These are phyloP conservation scores for Sus scrofa DNA, from an alignment of 2,113 vertebrate genomes.

Conservation along the genomic window DNA sequence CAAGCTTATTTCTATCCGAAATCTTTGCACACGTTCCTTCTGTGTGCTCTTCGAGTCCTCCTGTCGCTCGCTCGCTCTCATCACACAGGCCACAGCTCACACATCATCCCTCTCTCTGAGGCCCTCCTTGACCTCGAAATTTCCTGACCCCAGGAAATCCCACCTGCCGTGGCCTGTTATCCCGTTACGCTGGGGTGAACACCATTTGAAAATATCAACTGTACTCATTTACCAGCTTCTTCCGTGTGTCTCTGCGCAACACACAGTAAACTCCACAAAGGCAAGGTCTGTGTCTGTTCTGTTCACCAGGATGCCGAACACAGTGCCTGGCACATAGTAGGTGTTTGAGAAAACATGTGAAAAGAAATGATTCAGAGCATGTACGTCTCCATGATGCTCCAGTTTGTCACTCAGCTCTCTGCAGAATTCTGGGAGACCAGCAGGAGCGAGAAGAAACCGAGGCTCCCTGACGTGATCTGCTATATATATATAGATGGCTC, in stretches of 20 bases:
- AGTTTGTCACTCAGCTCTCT: background rate
- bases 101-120: background rate
- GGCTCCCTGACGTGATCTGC: background rate
- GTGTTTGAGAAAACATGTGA: background rate
- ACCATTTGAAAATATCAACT: background rate
- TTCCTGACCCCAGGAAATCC: background rate
- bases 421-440: background rate
- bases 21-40: background rate
- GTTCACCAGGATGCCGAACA: background rate
- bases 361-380: background rate
- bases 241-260: background rate
- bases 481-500: background rate
- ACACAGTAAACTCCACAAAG: background rate
- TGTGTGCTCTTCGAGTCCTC: background rate
- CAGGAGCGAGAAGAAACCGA: background rate
- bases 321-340: background rate
- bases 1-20: background rate
- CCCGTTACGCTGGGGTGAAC: background rate
- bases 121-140: background rate
- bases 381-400: rapidly evolving
- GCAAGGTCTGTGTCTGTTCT: background rate
- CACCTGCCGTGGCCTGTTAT: background rate
- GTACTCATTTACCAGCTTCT: background rate
- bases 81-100: background rate
- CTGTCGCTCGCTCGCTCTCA: background rate